A percentile compares a stretch with the other conserved stretches of the same genome.
Conservation (phyloP, 2,888 invertebrate genomes). For the Conomelus anceps region DNA sequence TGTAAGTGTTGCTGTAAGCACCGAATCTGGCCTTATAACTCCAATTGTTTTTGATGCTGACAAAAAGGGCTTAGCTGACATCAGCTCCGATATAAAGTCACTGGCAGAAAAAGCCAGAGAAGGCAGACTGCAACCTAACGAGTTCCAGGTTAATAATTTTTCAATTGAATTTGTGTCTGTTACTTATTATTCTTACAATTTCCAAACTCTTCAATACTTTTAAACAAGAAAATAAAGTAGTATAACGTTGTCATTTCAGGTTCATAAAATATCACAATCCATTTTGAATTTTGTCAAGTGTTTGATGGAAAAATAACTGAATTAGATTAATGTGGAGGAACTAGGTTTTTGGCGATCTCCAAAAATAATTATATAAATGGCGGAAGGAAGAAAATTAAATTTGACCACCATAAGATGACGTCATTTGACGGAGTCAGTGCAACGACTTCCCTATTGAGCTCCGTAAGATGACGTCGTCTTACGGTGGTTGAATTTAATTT, state of each 20-base stretch:
- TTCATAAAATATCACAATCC: background rate
- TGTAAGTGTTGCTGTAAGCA: constrained; percentile 94
- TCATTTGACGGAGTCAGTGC: too few species aligned
- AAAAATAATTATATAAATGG: too few species aligned
- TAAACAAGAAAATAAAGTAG: too few species aligned
- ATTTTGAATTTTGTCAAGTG: too few species aligned
- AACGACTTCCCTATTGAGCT: too few species aligned
- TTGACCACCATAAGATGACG: too few species aligned
- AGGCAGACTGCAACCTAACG: constrained; percentile 83
- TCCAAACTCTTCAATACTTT: background rate
- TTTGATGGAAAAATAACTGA: background rate
- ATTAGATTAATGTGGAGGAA: background rate
- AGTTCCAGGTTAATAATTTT: constrained; percentile 61
- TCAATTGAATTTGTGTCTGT: too few species aligned
- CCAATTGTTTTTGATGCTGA: constrained; percentile 92
- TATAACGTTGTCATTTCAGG: background rate
- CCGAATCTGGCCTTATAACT: constrained; percentile 89
- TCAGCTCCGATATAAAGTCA: constrained; percentile 69
- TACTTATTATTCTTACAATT: background rate
- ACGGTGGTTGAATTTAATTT: too few species aligned
- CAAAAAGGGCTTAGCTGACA: constrained; percentile 77
- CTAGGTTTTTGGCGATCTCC: too few species aligned
- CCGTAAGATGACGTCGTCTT: too few species aligned
- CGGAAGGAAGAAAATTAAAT: too few species aligned
- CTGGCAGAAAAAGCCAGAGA: constrained; percentile 82